Evolutionary conservation across 2,888 invertebrate genomes (phyloP).

Genomic region (Charanyca ferruginea): DNA sequence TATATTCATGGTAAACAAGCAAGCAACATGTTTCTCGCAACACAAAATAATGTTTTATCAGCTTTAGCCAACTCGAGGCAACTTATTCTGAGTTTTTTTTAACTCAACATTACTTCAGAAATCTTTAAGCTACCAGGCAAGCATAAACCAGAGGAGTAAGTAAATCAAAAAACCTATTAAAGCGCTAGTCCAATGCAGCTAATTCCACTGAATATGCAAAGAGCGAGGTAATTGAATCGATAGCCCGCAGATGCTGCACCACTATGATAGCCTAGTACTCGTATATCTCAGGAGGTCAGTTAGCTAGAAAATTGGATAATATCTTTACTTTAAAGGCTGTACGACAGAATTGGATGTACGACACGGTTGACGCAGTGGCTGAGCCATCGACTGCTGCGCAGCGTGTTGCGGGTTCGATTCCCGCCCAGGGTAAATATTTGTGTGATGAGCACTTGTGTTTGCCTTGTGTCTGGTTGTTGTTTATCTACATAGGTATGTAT

Average conservation of each 20-base stretch:
- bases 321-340: neutral
- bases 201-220: conserved; percentile 55
- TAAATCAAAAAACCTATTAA: conserved; percentile 53
- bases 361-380: no score
- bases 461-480: no score
- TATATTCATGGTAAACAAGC: neutral
- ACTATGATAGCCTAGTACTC: conserved; percentile 46
- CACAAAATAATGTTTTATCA: neutral
- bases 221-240: conserved; percentile 56
- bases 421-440: no score
- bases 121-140: conserved; percentile 26
- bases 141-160: conserved; percentile 35
- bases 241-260: conserved; percentile 45
- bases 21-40: neutral
- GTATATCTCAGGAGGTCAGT: conserved; percentile 30
- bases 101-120: neutral
- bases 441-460: no score
- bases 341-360: neutral
- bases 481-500: no score
- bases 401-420: no score
- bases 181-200: conserved; percentile 33
- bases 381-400: no score
- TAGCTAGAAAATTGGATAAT: conserved; percentile 21
- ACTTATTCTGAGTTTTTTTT: no score
- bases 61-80: no score